Percentiles rank a stretch among this genome's conserved stretches.
Conservation (phyloP, 92 coral and sea anemone genomes). For the Porites cylindrica region DNA sequence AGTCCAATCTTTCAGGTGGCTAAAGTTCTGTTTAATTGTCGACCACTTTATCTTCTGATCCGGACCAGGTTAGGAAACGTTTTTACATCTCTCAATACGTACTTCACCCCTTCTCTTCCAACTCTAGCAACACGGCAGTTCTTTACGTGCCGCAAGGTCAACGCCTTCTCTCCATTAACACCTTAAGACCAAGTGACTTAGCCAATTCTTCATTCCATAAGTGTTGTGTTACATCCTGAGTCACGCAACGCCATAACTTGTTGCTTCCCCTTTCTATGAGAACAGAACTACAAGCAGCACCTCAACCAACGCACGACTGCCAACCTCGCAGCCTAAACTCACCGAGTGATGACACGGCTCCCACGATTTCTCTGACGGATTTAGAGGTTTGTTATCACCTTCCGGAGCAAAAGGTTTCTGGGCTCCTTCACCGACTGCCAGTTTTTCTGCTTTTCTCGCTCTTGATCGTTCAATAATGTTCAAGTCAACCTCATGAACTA, state of each 20-base stretch:
- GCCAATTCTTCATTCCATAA: background rate
- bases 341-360: background rate
- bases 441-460: slow-evolving; percentile 25
- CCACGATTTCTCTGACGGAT: background rate
- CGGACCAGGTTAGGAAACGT: too few relatives aligned
- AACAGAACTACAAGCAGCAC: slow-evolving; percentile 14
- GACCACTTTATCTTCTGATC: too few relatives aligned
- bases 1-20: too few relatives aligned
- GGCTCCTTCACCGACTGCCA: background rate
- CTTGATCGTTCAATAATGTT: slow-evolving; percentile 22
- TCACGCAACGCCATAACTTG: slow-evolving; percentile 38
- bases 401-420: background rate
- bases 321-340: background rate
- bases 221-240: slow-evolving; percentile 38
- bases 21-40: too few relatives aligned
- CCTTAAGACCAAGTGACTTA: slow-evolving; percentile 2
- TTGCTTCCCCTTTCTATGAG: background rate
- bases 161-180: too few relatives aligned
- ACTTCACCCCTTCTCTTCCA: slow-evolving; percentile 18
- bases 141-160: background rate
- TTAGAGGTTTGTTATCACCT: background rate
- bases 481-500: slow-evolving; percentile 43
- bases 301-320: slow-evolving; percentile 5
- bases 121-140: slow-evolving; percentile 23
- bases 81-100: too few relatives aligned